Evolutionary conservation across 2,888 invertebrate species (phyloP).

Genomic region (Poecilus cupreus): DNA sequence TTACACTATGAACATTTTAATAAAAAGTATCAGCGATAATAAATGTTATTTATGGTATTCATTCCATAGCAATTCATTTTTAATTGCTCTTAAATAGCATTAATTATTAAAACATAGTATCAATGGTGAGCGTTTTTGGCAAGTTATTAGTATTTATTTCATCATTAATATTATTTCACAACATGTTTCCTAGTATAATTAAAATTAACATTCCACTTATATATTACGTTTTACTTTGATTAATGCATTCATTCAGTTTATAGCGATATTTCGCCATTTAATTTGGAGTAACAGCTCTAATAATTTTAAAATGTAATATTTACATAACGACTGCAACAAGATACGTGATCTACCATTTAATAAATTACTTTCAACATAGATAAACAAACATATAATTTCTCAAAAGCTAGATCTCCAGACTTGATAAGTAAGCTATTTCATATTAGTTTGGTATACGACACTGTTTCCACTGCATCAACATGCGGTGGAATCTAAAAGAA

Average conservation of each 20-base stretch:
- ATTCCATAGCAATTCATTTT: too few species aligned
- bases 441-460: neutral
- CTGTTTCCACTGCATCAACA: neutral
- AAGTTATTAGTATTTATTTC: too few species aligned
- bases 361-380: slow-evolving; percentile 2
- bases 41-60: too few species aligned
- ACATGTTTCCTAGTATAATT: too few species aligned
- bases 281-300: neutral
- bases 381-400: slow-evolving; percentile 26
- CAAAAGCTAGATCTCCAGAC: slow-evolving; percentile 5
- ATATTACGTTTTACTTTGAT: neutral
- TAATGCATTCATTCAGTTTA: neutral
- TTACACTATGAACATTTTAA: too few species aligned
- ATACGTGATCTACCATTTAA: slow-evolving; percentile 1
- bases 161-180: too few species aligned
- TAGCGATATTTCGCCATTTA: neutral
- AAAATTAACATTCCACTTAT: neutral
- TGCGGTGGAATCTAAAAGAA: slow-evolving; percentile 18
- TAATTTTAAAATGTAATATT: neutral
- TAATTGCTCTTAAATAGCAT: too few species aligned
- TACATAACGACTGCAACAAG: neutral
- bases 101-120: too few species aligned
- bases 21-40: too few species aligned
- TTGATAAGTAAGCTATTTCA: slow-evolving; percentile 17
- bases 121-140: too few species aligned